A percentile compares a stretch with the other conserved stretches of the same genome.
Evolutionary conservation across 2,888 invertebrate species (phyloP).

Genomic region (Tanypteryx hageni): DNA sequence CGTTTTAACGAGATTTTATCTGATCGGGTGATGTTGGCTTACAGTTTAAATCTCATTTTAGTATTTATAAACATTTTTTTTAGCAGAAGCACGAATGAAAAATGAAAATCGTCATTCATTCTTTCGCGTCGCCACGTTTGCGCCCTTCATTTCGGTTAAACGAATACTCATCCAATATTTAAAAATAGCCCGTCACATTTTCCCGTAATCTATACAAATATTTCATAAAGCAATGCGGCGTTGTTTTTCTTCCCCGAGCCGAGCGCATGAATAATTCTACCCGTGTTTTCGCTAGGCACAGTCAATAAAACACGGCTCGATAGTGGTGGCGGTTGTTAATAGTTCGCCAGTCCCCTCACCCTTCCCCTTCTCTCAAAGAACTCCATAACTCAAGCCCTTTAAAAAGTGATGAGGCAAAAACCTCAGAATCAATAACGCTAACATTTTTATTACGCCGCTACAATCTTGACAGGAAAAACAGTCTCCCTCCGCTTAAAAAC

Average conservation of each 20-base stretch:
- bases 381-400: neutral
- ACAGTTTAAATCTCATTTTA: no score
- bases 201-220: neutral
- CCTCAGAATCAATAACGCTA: neutral
- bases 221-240: slow-evolving; percentile 2
- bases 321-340: neutral
- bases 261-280: neutral
- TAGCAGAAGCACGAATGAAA: no score
- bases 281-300: neutral
- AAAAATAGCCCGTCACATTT: neutral
- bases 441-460: slow-evolving; percentile 30
- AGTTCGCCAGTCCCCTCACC: neutral
- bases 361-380: neutral
- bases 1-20: no score
- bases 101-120: no score
- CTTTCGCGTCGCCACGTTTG: no score
- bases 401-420: slow-evolving; percentile 25
- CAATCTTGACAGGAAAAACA: slow-evolving; percentile 22
- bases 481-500: neutral
- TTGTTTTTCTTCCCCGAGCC: neutral
- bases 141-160: no score
- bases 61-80: no score
- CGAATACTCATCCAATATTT: no score
- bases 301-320: slow-evolving; percentile 19
- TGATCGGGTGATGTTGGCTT: no score